Base-by-base conservation (phyloP, 1,140 invertebrate species). In the Ooceraea biroi region DNA sequence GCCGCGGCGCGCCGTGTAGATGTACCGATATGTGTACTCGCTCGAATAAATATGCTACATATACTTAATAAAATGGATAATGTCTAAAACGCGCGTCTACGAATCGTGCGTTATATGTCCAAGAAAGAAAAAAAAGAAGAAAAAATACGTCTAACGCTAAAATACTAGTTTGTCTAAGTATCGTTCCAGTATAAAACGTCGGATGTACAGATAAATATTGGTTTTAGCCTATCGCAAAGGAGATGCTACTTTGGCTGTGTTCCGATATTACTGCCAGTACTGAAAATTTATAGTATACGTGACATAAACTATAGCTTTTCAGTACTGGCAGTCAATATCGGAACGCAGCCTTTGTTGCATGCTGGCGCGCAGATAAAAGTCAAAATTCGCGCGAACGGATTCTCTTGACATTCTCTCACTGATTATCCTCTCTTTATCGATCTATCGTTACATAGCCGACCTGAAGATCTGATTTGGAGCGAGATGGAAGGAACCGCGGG, bases 41-140 rank as follows among this genome's bases (percentile, higher is more conserved):
- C 58, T 84, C 72, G 86, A 91, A 92, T 92, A 93, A 92, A 92
- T 92, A 91, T 88, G 84, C 73, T 86, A 87, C 85, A 76, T 90
- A 87, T 91, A 90, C 66, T 89, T 78, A 72, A 88, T 88, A 86
- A 76, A 87, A 90, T 88, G 71, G 55, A 83, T 74, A 74, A 58
- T 76, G 58, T 72, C 7, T 41, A 77, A 85, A 65, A 17, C 77
- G 74, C 57, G 36, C 69, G 44, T 65, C 11, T 71, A 46, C 68
- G 63, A 68, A 74, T 57, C 41, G 84, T 76, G 61, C 76, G 30
- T 44, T 76, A 19, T 52, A 14, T 80, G 44, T 68, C 85, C 77
- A 85, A 17, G 50, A 83, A 83, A 50, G 86, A 88, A 3, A 88
- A 89, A 89, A 89, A 76, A 36, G 36, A 36, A 36, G 7, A 36